Evolutionary conservation across 2,888 invertebrate species (phyloP), one percentile per base, ranked within the genome.

Genomic region (Syrista parreyssii): DNA sequence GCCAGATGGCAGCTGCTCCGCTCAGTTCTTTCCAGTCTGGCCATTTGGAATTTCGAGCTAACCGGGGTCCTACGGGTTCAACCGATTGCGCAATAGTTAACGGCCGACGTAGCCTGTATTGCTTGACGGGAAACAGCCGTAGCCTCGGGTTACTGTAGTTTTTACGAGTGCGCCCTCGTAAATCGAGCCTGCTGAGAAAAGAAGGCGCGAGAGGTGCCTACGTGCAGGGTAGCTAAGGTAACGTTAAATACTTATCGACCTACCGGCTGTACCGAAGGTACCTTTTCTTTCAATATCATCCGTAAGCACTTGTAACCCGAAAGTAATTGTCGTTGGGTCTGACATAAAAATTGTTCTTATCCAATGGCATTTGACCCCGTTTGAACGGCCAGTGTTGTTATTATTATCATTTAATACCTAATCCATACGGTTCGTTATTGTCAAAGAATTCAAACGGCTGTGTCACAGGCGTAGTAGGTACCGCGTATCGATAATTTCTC

Each of bases 111-210:
- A 23, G 55, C 9, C 9, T 55, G 55, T 75, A 79, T 81, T 80
- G 77, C 78, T 76, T 74, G 15, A 36, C 68, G 12, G 71, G 68
- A 79, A 79, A 80, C 74, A 68, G 68, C 75, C 76, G 55, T 68
- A 74, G 76, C 75, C 81, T 73, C 35, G 68, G 79, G 68, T 80
- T 76, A 78, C 72, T 36, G 80, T 76, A 79, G 73, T 81, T 80
- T 80, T 81, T 30, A 68, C 76, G 72, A 80, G 80, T 71, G 76
- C 6, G 23, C 55, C 68, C 74, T 76, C 71, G 74, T 76, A 76
- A 35, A 75, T 74, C 76, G 74, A 80, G 74, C 73, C 76, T 76
- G 77, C 75, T 9, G 9, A 55, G 23, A 55, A 9, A 55, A 55
- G 9, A 55, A 40, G 23, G 23, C 6, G 23, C 36, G 12, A 9